Percentiles rank a stretch among this genome's conserved stretches.
phyloP scores from a whole-genome alignment of 30 jellyfish, hydroid and myxozoan genomes.

The Turritopsis rubra region DNA sequence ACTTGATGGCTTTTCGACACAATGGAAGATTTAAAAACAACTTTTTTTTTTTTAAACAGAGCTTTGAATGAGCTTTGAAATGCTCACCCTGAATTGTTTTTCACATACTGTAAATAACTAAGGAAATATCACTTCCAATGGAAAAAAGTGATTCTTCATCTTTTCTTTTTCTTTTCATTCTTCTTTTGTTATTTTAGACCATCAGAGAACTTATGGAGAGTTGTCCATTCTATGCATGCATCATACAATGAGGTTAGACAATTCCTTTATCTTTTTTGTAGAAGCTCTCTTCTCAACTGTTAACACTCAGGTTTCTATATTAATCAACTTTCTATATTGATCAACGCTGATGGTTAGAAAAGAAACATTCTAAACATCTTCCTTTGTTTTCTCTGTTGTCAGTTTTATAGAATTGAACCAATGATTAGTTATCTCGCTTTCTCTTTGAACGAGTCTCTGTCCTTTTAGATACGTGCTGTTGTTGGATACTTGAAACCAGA shows the following conservation, averaged over 20 bases:
- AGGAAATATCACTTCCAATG: background rate
- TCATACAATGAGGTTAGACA: slow-evolving; percentile 35
- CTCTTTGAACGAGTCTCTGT: background rate
- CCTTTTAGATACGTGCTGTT: slow-evolving; percentile 37
- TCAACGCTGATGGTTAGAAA: background rate
- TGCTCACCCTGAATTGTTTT: too few relatives aligned
- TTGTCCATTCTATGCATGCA: slow-evolving; percentile 30
- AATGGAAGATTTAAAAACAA: background rate
- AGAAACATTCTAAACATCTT: too few relatives aligned
- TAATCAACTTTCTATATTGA: background rate
- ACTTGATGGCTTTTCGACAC: background rate
- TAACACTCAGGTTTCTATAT: background rate
- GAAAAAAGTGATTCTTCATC: too few relatives aligned
- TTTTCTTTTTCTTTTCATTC: background rate
- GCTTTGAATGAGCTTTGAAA: too few relatives aligned
- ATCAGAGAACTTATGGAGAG: slow-evolving; percentile 22
- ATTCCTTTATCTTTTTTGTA: too few relatives aligned
- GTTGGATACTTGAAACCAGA: slow-evolving; percentile 49
- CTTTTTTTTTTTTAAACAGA: too few relatives aligned
- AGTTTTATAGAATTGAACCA: too few relatives aligned
- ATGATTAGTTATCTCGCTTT: too few relatives aligned
- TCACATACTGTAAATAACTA: background rate
- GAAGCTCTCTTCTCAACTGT: too few relatives aligned
- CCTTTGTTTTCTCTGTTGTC: too few relatives aligned
- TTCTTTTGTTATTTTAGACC: slow-evolving; percentile 15